These are phyloP conservation scores for Podiceps cristatus DNA, from an alignment of 2,113 vertebrate genomes.

Conservation along the genomic window DNA sequence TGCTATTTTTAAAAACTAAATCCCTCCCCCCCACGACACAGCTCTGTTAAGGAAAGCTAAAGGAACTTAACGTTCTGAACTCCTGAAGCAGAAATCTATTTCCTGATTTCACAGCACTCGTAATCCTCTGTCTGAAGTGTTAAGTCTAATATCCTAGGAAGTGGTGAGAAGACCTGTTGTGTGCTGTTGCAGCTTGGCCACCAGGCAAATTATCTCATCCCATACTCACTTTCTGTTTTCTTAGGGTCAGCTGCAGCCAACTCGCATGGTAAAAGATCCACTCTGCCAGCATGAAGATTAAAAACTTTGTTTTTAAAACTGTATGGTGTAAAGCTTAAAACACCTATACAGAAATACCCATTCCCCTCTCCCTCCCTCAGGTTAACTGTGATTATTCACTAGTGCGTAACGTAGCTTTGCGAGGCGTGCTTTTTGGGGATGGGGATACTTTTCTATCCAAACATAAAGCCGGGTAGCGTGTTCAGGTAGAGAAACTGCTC, in stretches of 20 bases:
- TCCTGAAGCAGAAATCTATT: neutral
- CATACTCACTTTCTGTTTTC: neutral
- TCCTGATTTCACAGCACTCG: neutral
- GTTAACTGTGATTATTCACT: neutral
- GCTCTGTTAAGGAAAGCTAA: neutral
- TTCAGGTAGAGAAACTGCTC: neutral
- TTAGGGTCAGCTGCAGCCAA: neutral
- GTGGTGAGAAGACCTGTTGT: neutral
- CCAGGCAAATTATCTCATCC: neutral
- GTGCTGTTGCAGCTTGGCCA: neutral
- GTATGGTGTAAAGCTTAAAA: neutral
- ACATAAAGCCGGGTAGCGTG: accelerated
- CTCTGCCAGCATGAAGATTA: neutral
- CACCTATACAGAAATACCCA: neutral
- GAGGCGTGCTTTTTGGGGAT: neutral
- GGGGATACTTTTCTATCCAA: neutral
- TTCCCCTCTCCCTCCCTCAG: neutral
- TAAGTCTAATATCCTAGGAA: neutral
- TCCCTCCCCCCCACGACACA: neutral
- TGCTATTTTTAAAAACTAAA: neutral
- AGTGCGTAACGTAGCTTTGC: neutral
- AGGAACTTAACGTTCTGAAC: neutral
- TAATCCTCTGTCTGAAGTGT: neutral
- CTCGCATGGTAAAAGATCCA: accelerated
- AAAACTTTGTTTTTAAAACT: neutral